phyloP scores from a whole-genome alignment of 2,888 invertebrate genomes.

The Luperina nickerlii region DNA sequence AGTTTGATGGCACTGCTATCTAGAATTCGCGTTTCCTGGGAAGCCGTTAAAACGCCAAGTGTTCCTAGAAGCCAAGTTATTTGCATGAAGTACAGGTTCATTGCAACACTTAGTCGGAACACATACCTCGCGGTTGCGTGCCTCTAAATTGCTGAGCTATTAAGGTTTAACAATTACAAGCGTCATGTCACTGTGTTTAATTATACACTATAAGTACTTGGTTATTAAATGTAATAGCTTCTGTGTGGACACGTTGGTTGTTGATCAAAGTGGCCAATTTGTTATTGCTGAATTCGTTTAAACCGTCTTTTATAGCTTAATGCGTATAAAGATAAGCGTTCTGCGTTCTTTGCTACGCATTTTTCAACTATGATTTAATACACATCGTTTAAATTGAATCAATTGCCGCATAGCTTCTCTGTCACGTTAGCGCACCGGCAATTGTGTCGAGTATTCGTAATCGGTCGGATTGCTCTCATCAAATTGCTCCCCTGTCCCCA shows the following conservation, averaged over 20 bases:
- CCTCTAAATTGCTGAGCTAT: constrained; percentile 43
- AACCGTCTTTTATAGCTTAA: not conserved
- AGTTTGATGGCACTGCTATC: constrained; percentile 22
- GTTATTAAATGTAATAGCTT: constrained; percentile 37
- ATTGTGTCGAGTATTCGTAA: constrained; percentile 38
- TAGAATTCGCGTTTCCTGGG: constrained; percentile 11
- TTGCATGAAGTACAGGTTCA: constrained; percentile 34
- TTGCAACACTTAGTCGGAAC: constrained; percentile 45
- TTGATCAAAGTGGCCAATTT: constrained; percentile 18
- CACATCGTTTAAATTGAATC: constrained; percentile 17
- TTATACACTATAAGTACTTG: constrained; percentile 28
- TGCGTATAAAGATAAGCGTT: not conserved
- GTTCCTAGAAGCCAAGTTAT: constrained; percentile 38
- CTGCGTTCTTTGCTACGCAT: constrained; percentile 2
- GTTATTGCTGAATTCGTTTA: constrained; percentile 6
- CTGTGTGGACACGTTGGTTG: constrained; percentile 13
- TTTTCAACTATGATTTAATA: constrained; percentile 25
- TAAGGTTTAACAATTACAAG: constrained; percentile 49
- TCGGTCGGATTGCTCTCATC: constrained; percentile 38
- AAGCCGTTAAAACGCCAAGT: constrained; percentile 16
- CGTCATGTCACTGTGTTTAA: constrained; percentile 48
- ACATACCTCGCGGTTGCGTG: constrained; percentile 52
- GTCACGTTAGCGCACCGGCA: constrained; percentile 25
- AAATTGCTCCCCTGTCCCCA: constrained; percentile 37
- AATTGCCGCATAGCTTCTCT: not conserved